A percentile compares a stretch with the other conserved stretches of the same genome.
Evolutionary conservation across 2,113 vertebrate species (phyloP).

Genomic region (Stercorarius parasiticus): DNA sequence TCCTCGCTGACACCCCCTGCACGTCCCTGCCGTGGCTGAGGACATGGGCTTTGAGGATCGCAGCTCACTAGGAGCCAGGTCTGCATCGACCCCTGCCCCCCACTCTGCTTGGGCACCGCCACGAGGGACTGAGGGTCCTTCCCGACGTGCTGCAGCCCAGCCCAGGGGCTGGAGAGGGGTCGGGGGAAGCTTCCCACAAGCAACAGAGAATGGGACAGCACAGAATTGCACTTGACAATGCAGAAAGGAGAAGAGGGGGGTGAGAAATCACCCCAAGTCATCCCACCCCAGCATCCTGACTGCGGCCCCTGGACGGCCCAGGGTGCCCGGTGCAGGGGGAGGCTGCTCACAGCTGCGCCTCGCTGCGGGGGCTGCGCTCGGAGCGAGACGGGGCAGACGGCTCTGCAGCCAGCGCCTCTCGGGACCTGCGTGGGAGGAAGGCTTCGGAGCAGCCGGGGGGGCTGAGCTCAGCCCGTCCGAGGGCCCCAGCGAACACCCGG

Average conservation of each 20-base stretch:
- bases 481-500: neutral
- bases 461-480: neutral
- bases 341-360: neutral
- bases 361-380: neutral
- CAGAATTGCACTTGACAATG: neutral
- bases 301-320: neutral
- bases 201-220: neutral
- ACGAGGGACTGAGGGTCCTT: fast-evolving
- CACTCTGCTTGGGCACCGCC: neutral
- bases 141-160: neutral
- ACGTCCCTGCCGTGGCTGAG: fast-evolving
- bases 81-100: neutral
- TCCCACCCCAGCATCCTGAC: neutral
- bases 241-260: neutral
- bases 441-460: neutral
- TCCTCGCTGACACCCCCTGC: neutral
- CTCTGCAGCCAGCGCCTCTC: neutral
- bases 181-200: neutral
- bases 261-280: neutral
- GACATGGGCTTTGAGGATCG: fast-evolving
- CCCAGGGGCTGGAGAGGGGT: neutral
- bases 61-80: fast-evolving
- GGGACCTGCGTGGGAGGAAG: conserved; percentile 20
- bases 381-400: neutral
- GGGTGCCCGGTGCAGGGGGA: neutral